Evolutionary conservation across 2,797 vertebrate genomes (phyloP).

Genomic region (Hydrolagus colliei): DNA sequence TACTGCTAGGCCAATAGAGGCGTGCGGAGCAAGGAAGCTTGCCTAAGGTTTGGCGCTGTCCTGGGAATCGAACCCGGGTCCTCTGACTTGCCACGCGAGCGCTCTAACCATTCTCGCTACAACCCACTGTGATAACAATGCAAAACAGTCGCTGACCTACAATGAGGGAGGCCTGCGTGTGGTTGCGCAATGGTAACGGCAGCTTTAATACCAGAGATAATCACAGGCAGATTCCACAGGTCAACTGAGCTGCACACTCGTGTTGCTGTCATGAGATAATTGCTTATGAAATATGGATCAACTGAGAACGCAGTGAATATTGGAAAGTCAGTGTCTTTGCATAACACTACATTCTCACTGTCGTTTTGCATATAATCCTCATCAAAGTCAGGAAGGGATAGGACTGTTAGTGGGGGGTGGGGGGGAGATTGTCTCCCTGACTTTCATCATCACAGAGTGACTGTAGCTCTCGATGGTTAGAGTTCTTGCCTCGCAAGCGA

Average conservation of each 20-base stretch:
- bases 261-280: constrained; percentile 11
- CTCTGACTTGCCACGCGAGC: no score
- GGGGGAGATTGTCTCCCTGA: background rate
- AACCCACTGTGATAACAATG: background rate
- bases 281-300: constrained; percentile 31
- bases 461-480: no score
- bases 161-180: background rate
- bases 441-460: background rate
- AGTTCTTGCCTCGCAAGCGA: no score
- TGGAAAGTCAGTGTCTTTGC: constrained; percentile 26
- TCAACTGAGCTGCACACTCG: background rate
- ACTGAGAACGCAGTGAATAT: background rate
- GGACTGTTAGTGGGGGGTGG: background rate
- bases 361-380: constrained; percentile 21
- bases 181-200: background rate
- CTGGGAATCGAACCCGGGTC: no score
- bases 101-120: background rate
- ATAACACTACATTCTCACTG: constrained; percentile 22
- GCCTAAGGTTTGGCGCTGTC: no score
- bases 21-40: no score
- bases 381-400: constrained; percentile 5
- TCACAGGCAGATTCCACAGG: background rate
- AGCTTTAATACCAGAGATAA: background rate
- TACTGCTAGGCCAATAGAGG: no score
- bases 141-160: background rate